Percentiles rank a stretch among this genome's conserved stretches.
These are phyloP conservation scores for Scaptomyza polygonia DNA, from an alignment of 2,888 invertebrate genomes.

Conservation along the genomic window DNA sequence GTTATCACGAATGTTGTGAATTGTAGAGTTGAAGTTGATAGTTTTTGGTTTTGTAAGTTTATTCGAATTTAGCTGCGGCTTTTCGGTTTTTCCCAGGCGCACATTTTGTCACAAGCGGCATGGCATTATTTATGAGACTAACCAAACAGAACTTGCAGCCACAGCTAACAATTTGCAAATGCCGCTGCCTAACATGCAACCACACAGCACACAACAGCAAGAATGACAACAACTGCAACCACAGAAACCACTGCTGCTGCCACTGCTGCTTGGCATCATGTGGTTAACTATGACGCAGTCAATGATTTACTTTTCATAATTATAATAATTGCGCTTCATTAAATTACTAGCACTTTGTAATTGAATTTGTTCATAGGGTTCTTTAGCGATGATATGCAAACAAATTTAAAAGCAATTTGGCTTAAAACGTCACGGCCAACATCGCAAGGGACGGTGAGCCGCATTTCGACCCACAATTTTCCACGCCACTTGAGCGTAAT, in stretches of 20 bases:
- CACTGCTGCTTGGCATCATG: constrained; percentile 46
- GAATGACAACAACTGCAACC: background rate
- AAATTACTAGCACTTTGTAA: constrained; percentile 38
- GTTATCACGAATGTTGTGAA: constrained; percentile 70
- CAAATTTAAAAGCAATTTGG: constrained; percentile 70
- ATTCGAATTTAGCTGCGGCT: constrained; percentile 13
- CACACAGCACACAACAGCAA: background rate
- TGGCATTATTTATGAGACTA: constrained; percentile 68
- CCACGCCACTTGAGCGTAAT: constrained; percentile 80
- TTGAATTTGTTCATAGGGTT: constrained; percentile 51
- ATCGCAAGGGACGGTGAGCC: background rate
- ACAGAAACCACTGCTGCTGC: background rate
- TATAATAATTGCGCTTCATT: constrained; percentile 76
- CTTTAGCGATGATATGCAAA: constrained; percentile 31
- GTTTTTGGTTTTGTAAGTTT: background rate
- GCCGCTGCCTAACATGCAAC: constrained; percentile 41
- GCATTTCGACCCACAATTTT: constrained; percentile 65
- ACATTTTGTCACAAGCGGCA: constrained; percentile 75
- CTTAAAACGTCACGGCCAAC: constrained; percentile 65
- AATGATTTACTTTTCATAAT: constrained; percentile 61
- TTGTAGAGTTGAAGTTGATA: constrained; percentile 29
- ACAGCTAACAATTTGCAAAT: constrained; percentile 52
- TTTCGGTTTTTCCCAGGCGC: constrained; percentile 70
- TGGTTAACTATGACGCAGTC: constrained; percentile 71
- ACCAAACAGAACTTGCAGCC: constrained; percentile 31